phyloP scores from a whole-genome alignment of 2,888 invertebrate genomes.

The Euzophera pinguis region DNA sequence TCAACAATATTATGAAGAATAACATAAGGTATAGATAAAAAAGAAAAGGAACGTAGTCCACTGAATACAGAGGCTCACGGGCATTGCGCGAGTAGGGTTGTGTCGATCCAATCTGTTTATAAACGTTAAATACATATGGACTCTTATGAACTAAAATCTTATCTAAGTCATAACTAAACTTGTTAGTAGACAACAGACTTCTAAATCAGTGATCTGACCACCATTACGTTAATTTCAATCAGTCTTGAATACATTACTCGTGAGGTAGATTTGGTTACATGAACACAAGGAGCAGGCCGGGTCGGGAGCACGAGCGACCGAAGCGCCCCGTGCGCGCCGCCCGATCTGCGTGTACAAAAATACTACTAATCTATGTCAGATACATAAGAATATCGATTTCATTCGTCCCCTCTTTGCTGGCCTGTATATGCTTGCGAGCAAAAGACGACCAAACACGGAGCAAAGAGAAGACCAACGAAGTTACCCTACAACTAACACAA shows the following conservation, averaged over 20 bases:
- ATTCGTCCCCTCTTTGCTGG: constrained; percentile 43
- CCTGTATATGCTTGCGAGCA: neutral
- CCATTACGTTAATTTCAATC: constrained; percentile 61
- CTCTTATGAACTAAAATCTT: constrained; percentile 19
- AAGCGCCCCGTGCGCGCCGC: constrained; percentile 26
- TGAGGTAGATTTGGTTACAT: constrained; percentile 68
- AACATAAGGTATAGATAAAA: constrained; percentile 57
- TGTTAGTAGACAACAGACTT: constrained; percentile 70
- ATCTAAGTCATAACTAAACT: constrained; percentile 27
- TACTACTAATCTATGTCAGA: constrained; percentile 52
- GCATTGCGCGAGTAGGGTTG: neutral
- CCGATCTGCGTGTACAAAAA: constrained; percentile 49
- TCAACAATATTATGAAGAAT: constrained; percentile 69
- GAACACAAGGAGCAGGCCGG: constrained; percentile 43
- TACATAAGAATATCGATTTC: constrained; percentile 48
- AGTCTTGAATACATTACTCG: constrained; percentile 65
- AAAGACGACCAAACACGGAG: constrained; percentile 20
- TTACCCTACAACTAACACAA: constrained; percentile 69
- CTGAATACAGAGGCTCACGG: constrained; percentile 18
- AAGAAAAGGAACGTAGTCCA: constrained; percentile 66
- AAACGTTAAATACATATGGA: constrained; percentile 19
- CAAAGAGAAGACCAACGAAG: constrained; percentile 49
- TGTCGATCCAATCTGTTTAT: neutral
- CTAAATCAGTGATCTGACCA: constrained; percentile 71
- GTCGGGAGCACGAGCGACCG: constrained; percentile 26